Evolutionary conservation across 2,888 invertebrate genomes (phyloP).

Genomic region (Mesoligia furuncula): DNA sequence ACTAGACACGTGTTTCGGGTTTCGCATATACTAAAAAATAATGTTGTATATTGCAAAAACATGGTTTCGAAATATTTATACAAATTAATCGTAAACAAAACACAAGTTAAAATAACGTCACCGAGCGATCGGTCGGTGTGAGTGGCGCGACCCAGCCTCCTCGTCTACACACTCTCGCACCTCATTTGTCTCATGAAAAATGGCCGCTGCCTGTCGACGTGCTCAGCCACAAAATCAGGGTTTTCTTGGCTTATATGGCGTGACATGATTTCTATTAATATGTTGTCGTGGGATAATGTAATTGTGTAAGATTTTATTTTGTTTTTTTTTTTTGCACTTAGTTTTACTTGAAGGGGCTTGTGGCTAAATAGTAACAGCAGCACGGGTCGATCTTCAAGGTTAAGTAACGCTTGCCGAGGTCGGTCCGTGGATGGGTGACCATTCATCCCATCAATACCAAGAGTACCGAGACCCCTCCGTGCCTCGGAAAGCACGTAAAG

Average conservation of each 20-base stretch:
- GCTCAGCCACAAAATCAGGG: constrained; percentile 48
- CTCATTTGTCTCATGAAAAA: constrained; percentile 62
- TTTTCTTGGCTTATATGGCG: constrained; percentile 32
- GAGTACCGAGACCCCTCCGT: neutral
- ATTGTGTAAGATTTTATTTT: neutral
- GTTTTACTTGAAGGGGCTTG: neutral
- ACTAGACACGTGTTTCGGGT: no score
- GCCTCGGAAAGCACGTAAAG: neutral
- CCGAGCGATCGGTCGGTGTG: constrained; percentile 16
- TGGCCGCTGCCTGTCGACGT: constrained; percentile 26
- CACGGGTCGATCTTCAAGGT: neutral
- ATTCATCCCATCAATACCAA: neutral
- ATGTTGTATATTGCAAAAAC: neutral
- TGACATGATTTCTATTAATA: constrained; percentile 53
- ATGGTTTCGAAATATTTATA: neutral
- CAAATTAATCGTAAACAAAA: neutral
- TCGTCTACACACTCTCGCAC: constrained; percentile 45
- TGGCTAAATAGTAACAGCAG: neutral
- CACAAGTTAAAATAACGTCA: neutral
- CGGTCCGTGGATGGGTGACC: neutral
- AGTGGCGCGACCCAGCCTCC: constrained; percentile 7
- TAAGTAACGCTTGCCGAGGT: neutral
- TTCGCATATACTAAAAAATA: no score
- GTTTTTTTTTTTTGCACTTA: neutral
- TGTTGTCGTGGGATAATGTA: constrained; percentile 26